Base-by-base conservation (phyloP, 2,888 invertebrate species). In the Noctua janthe region DNA sequence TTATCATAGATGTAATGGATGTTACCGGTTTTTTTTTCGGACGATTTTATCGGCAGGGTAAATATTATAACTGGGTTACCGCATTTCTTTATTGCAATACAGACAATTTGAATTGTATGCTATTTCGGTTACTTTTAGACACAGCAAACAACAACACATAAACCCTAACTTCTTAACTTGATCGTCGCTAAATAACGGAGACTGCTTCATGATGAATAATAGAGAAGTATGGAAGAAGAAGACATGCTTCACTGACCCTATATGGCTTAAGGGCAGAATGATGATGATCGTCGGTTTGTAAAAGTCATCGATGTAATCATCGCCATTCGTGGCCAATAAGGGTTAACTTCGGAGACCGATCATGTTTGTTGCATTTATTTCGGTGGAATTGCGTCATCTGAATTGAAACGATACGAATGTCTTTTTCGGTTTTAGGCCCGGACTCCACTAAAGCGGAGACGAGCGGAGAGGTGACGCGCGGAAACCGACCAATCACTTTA, bases 1-100 rank as follows among this genome's bases (percentile, higher is more conserved):
- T 94, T 94, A 95, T 95, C 94, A 94, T 93, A 90, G 91, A 90
- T 91, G 91, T 94, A 93, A 95, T 92, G 92, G 93, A 94, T 93
- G 94, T 90, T 90, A 90, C 91, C 90, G 54, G 29, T 47, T 80
- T 43, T 75, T 78, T 86, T 91, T 91, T 93, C 92, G 92, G 69
- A 23, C 66, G 13, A 51, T 80, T 6, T 39, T 75, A 62, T 76
- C 23, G n/a, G 51, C 29, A 17, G 35, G 20, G n/a, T 35, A 47
- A 56, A 35, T 43, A 43, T 43, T 43, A 43, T 35, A 15, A 35
- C 10, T 62, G 11, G 15, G 20, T 39, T 64, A 5, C 13, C 15
- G 7, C 2, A n/a, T 35, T 81, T 67, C 8, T 74, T 20, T 39
- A 5, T 56, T 39, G 43, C 15, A 64, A 35, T 35, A 64, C n/a